Percentiles rank a stretch among this genome's conserved stretches.
These are phyloP conservation scores for Megaceryle torquata DNA, from an alignment of 2,113 vertebrate genomes.

Conservation along the genomic window DNA sequence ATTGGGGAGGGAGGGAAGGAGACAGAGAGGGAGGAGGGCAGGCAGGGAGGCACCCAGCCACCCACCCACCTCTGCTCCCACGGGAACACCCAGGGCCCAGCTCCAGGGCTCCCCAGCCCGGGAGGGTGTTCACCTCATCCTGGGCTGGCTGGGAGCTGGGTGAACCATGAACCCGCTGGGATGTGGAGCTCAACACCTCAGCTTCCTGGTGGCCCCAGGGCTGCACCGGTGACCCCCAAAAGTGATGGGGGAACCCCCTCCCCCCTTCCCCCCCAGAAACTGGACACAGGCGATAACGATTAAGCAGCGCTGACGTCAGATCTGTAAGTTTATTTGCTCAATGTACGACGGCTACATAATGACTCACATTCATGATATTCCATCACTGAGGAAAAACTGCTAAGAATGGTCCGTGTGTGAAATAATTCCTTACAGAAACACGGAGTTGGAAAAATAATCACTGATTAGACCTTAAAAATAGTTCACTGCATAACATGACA, in stretches of 20 bases:
- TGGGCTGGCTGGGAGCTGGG: neutral
- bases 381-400: conserved; percentile 92
- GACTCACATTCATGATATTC: conserved; percentile 99
- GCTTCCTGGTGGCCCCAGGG: neutral
- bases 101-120: rapidly evolving
- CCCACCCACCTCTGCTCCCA: rapidly evolving
- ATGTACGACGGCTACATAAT: conserved; percentile 99
- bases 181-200: neutral
- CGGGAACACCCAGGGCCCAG: neutral
- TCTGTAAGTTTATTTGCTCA: conserved; percentile 95
- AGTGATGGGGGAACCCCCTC: too few relatives aligned
- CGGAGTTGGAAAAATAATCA: conserved; percentile 84
- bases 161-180: rapidly evolving
- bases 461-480: conserved; percentile 89
- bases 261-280: neutral
- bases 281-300: neutral
- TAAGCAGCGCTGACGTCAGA: conserved; percentile 76
- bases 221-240: too few relatives aligned
- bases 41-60: neutral
- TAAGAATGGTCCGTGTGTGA: conserved; percentile 96
- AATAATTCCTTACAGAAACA: conserved; percentile 84
- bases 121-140: rapidly evolving
- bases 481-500: conserved; percentile 94
- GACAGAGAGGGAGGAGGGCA: neutral
- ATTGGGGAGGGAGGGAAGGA: neutral